These are phyloP conservation scores for Oceanodroma leucorhoa DNA, from an alignment of 2,797 vertebrate species.

Conservation along the genomic window DNA sequence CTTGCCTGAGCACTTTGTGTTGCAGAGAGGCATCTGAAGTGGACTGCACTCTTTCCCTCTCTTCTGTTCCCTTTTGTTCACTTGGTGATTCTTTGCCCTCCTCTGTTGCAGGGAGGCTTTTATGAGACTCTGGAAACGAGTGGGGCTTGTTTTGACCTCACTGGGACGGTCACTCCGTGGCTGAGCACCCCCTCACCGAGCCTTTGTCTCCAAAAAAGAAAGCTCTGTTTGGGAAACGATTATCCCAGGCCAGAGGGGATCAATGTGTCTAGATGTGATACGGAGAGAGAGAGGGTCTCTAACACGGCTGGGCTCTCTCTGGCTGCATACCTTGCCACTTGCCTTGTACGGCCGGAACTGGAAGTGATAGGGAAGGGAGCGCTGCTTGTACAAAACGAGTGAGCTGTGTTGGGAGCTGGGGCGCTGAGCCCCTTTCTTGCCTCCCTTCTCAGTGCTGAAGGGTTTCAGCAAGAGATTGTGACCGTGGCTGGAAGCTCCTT, in stretches of 20 bases:
- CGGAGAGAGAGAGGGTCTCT: not conserved
- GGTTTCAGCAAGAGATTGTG: not conserved
- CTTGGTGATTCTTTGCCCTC: not conserved
- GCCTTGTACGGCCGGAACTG: not conserved
- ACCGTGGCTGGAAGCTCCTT: not conserved
- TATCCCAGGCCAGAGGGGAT: not conserved
- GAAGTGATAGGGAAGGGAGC: not conserved
- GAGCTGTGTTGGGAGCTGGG: not conserved
- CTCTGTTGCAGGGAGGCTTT: not conserved
- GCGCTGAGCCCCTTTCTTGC: not conserved
- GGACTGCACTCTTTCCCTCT: not conserved
- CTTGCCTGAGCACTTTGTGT: not conserved
- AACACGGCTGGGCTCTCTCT: not conserved
- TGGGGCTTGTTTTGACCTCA: not conserved
- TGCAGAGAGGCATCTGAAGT: not conserved
- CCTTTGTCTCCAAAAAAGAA: not conserved
- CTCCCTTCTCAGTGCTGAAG: not conserved
- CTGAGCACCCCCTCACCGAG: not conserved
- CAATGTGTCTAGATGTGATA: not conserved
- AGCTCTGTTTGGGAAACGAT: not conserved
- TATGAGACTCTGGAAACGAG: not conserved
- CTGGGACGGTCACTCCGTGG: rapidly evolving
- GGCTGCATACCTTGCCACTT: rapidly evolving
- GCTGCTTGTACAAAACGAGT: rapidly evolving
- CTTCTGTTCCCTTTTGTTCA: not conserved